Percentiles rank a stretch among this genome's conserved stretches.
phyloP scores from a whole-genome alignment of 2,113 vertebrate genomes.

The Chlorodrepanis virens region DNA sequence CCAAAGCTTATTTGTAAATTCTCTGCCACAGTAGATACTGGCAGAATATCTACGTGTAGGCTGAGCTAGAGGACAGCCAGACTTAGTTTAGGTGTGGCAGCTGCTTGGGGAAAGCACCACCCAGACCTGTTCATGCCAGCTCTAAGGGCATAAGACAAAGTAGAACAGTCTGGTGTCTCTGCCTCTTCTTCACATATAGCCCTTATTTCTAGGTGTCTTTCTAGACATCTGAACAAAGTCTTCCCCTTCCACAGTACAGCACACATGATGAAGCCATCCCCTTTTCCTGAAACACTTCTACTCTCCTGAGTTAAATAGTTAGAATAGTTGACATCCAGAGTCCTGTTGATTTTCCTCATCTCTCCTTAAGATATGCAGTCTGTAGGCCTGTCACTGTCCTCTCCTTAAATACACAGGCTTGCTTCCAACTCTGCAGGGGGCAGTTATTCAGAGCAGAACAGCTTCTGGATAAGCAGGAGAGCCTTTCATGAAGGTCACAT shows the following conservation, averaged over 20 bases:
- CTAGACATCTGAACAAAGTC: neutral
- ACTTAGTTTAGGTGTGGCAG: neutral
- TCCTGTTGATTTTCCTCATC: neutral
- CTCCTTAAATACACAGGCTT: neutral
- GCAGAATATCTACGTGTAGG: neutral
- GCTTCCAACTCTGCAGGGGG: neutral
- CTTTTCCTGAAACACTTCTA: neutral
- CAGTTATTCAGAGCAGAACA: neutral
- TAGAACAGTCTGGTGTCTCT: neutral
- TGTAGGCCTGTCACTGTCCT: neutral
- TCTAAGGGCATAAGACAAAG: neutral
- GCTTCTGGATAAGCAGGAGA: neutral
- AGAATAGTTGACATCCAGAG: neutral
- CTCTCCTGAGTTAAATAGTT: neutral
- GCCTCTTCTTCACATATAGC: neutral
- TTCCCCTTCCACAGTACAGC: neutral
- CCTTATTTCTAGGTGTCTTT: neutral
- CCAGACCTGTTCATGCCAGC: neutral
- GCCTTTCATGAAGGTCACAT: neutral
- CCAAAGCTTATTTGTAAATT: neutral
- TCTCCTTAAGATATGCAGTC: neutral
- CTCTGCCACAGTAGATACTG: neutral
- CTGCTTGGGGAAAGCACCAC: neutral
- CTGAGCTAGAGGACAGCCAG: neutral
- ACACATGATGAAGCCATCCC: neutral